Base-by-base conservation (phyloP, 2,113 vertebrate species). In the Tachysurus fulvidraco region DNA sequence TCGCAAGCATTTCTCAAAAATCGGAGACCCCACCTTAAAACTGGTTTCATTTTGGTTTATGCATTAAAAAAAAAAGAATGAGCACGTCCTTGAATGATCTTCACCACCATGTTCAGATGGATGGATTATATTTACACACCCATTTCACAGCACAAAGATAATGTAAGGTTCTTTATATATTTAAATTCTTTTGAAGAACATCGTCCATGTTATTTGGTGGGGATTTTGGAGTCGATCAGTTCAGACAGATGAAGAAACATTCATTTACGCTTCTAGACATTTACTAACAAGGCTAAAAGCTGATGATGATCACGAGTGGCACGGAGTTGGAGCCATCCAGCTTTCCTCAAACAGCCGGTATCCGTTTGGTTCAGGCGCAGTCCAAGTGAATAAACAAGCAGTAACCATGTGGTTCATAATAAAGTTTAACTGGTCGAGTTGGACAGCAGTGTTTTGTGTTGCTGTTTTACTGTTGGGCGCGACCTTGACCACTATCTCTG, bases 401-500 rank as follows among this genome's bases (percentile, higher is more conserved):
- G 57, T 19, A 80, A 21, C 54, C 19, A 23, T 80, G 78, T 23
- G 55, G 28, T 59, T 80, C 23, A 36, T 80, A 4, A 80, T 28
- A 59, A 59, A 59, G 14, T 21, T 9, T 59, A 59, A 55, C 55
- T 60, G 55, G 13, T 41, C 2, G 19, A 41, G 30, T 41, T 0
- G 55, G 21, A 81, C 54, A 81, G 78, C 76, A 30, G 0, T 80
- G 77, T 67, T 85, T 62, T 36, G 60, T 0, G n/a, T 44, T 62
- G 54, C 55, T 54, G 79, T 82, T 83, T 82, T 73, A 54, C 25
- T 83, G 55, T 81, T 69, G 44, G 67, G 50, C 28, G n/a, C 23
- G 14, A 62, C 71, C 81, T 30, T 60, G 71, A 50, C 52, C 81
- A 52, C 44, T 65, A 87, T 83, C 86, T 44, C 21, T 57, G 81